Evolutionary conservation across 2,113 vertebrate genomes (phyloP).

Genomic region (mouse (Mus musculus)): GRCm39 chr10:3990001-3990500

Average conservation of each 20-base stretch:
- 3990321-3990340: background rate
- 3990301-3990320: background rate
- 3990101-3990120: background rate
- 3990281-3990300: background rate
- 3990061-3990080: background rate
- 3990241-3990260: background rate
- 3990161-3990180: background rate
- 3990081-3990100: background rate
- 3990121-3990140: background rate
- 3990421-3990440: too few relatives aligned
- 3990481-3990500: rapidly evolving
- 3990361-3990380: background rate
- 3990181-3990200: background rate
- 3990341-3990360: background rate
- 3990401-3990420: too few relatives aligned
- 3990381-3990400: background rate
- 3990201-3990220: background rate
- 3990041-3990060: background rate
- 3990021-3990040: background rate
- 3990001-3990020: background rate
- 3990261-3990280: background rate
- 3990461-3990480: background rate
- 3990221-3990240: background rate
- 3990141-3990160: background rate
- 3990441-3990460: too few relatives aligned